Percentiles rank a stretch among this genome's conserved stretches.
phyloP scores from a whole-genome alignment of 2,113 vertebrate genomes.

The Oncorhynchus masou region DNA sequence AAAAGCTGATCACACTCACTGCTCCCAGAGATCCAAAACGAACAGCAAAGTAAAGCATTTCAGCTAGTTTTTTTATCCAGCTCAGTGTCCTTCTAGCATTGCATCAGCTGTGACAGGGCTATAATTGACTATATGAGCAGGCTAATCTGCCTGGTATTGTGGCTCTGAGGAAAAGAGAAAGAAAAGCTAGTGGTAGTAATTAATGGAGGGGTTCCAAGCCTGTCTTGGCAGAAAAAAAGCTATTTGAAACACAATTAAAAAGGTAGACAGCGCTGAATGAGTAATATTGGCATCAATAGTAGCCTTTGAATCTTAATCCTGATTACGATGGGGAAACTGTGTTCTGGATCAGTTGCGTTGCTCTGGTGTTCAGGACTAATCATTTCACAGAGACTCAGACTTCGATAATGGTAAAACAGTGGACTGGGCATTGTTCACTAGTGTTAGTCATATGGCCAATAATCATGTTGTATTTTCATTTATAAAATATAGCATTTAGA shows the following conservation, averaged over 20 bases:
- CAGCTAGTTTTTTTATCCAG: not conserved
- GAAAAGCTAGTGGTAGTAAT: too few species aligned
- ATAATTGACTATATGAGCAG: not conserved
- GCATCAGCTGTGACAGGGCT: not conserved
- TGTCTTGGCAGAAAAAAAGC: too few species aligned
- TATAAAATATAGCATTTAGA: not conserved
- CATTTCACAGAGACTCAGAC: not conserved
- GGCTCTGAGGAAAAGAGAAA: too few species aligned
- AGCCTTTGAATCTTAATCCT: too few species aligned
- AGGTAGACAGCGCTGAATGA: too few species aligned
- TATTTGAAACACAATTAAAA: too few species aligned
- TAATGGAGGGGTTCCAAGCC: too few species aligned
- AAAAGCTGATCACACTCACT: too few species aligned
- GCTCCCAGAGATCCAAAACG: too few species aligned
- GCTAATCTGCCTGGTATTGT: not conserved
- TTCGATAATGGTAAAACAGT: not conserved
- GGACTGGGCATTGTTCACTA: not conserved
- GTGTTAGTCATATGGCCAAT: not conserved
- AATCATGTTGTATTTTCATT: not conserved
- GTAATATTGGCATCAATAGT: too few species aligned
- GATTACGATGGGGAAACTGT: not conserved
- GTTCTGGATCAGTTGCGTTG: not conserved
- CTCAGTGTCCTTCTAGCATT: not conserved
- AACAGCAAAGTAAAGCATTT: too few species aligned
- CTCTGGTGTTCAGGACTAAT: not conserved